Base-by-base conservation (phyloP, 2,113 vertebrate species). In the Nerophis ophidion region DNA sequence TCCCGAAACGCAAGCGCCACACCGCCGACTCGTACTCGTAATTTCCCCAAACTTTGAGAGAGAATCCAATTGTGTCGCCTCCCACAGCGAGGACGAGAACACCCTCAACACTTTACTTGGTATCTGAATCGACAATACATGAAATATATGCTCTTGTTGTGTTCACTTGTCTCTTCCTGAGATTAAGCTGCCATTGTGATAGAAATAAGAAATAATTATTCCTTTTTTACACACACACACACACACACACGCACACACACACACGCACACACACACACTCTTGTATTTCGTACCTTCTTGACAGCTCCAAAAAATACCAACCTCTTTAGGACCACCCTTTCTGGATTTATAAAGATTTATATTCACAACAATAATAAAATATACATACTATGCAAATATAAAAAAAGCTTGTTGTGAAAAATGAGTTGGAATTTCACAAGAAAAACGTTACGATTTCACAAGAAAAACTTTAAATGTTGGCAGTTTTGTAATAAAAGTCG, bases 141-240 rank as follows among this genome's bases (percentile, higher is more conserved):
- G 26, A 26, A 52, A 51, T 14, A 14, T 7, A 13, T 33, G 7
- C 26, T 13, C 19, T 12, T 8, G 13, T 33, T 33, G 4, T 3
- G 9, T 53, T 7, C 17, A 11, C 35, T 55, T 55, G n/a, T 54
- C 17, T 51, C 49, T 33, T n/a, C 16, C 53, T 40, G 35, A 15
- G 35, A 38, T 11, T 7, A 38, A 55, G 9, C 40, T 55, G 15
- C 40, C 34, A 40, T 40, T 55, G 52, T 36, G 14, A 35, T 34
- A 8, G 35, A 40, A 55, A n/a, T 55, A 16, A n/a, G 5, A 16
- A 9, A 38, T 48, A 77, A 35, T 0, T 3, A 63, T 50, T 54
- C 58, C 14, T 56, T 62, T 61, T 56, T 57, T 51, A 59, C 56
- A 61, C 67, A 15, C 40, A 48, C 55, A 66, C 74, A 64, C 76